Base-by-base conservation (phyloP, 2,113 vertebrate species). In the Vireo altiloquus region DNA sequence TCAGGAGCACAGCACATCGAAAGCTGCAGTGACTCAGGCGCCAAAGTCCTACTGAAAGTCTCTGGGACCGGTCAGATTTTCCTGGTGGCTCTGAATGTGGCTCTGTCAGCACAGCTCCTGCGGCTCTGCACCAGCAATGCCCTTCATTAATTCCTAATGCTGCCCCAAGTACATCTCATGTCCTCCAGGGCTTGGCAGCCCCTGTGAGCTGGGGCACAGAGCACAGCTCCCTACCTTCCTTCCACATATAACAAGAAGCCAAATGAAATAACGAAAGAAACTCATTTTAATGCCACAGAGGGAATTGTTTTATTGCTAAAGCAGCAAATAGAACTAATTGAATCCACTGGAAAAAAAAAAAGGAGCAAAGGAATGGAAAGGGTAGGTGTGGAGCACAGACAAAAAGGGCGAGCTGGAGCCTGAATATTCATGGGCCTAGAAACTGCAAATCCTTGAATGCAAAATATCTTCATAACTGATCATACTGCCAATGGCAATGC, bases 271-370 rank as follows among this genome's bases (percentile, higher is more conserved):
- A 98, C 70, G 96, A 97, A 96, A 95, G 96, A 94, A 89, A 93
- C 94, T 98, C 94, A 97, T 98, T 98, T 97, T 91, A 96, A 98
- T 97, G 96, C 97, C 96, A 86, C 56, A 64, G 91, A 97, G 96
- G 96, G 95, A 97, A 96, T 95, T 89, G 96, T 95, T 97, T 98
- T 98, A 98, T 97, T 97, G 97, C 97, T 96, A 97, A 97, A 95
- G 96, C 97, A 97, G 97, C 97, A 96, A 97, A 98, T 95, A 97
- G 97, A 97, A 96, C 97, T 98, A 98, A 98, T 97, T 97, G 96
- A 98, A 98, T 97, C 95, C 14, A 7, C 84, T 92, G 82, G 72
- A 66, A 80, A 56, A 81, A 83, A 92, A 96, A 75, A 76, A 52
- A 75, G 22, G 9, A 69, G 59, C 5, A 10, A 63, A 78, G 66